A percentile compares a stretch with the other conserved stretches of the same genome.
Evolutionary conservation across 2,888 invertebrate species (phyloP).

Genomic region (Xanthostigma xanthostigma): DNA sequence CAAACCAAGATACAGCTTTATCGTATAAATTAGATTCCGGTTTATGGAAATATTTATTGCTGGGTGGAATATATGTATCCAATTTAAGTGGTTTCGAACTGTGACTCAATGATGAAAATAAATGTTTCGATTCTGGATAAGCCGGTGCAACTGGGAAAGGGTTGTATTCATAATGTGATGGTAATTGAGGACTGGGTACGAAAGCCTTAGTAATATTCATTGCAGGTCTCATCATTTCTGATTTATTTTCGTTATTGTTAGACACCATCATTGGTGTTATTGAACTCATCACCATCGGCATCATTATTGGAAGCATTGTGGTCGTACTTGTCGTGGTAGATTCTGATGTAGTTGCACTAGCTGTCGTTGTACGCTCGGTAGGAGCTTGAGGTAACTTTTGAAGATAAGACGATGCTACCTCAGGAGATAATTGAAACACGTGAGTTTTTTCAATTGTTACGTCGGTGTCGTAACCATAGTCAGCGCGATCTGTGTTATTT

Average conservation of each 20-base stretch:
- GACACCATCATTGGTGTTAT: no score
- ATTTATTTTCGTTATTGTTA: no score
- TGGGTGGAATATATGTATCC: neutral
- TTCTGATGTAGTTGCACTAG: neutral
- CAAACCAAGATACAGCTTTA: no score
- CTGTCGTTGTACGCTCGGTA: neutral
- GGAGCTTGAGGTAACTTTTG: no score
- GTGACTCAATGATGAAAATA: conserved; percentile 8
- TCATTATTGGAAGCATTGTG: neutral
- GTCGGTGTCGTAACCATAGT: no score
- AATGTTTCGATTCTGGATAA: conserved; percentile 21
- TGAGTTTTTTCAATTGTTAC: no score
- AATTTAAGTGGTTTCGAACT: neutral
- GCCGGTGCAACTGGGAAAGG: conserved; percentile 25
- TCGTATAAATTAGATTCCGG: no score
- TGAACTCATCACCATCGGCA: neutral
- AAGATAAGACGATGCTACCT: no score
- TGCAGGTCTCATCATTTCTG: no score
- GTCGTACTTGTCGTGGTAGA: neutral
- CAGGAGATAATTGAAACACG: no score
- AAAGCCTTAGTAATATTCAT: conserved; percentile 18
- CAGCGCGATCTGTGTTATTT: no score
- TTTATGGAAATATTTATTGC: no score
- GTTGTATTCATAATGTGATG: conserved; percentile 31
- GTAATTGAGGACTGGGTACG: conserved; percentile 36